These are phyloP conservation scores for Cynoglossus semilaevis DNA, from an alignment of 2,113 vertebrate species.

Conservation along the genomic window DNA sequence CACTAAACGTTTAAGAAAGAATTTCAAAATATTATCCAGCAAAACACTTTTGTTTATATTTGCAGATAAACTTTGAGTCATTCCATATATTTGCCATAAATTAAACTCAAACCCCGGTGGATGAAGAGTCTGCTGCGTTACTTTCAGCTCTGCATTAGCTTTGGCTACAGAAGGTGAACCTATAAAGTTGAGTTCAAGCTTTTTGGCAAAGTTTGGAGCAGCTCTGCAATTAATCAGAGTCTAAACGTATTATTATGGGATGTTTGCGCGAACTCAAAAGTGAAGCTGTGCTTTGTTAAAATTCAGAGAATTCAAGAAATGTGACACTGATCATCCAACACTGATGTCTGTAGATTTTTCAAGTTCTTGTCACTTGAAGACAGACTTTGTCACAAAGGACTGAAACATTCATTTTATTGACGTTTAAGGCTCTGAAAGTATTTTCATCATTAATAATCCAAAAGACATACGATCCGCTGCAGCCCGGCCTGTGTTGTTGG, in stretches of 20 bases:
- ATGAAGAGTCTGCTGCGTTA: too few relatives aligned
- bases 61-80: too few relatives aligned
- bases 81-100: too few relatives aligned
- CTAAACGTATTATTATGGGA: conserved; percentile 5
- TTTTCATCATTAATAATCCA: too few relatives aligned
- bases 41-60: too few relatives aligned
- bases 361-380: too few relatives aligned
- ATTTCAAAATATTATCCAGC: background rate
- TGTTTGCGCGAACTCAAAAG: conserved; percentile 18
- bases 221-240: conserved; percentile 22
- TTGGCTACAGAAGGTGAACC: background rate
- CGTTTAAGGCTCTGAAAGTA: too few relatives aligned
- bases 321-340: conserved; percentile 15
- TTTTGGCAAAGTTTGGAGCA: background rate
- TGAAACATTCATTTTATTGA: too few relatives aligned
- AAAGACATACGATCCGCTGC: too few relatives aligned
- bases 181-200: too few relatives aligned
- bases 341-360: conserved; percentile 27
- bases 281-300: conserved; percentile 15
- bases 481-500: too few relatives aligned
- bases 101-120: background rate
- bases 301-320: conserved; percentile 23
- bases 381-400: too few relatives aligned
- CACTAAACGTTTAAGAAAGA: background rate
- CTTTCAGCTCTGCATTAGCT: background rate